phyloP scores from a whole-genome alignment of 2,888 invertebrate species.

The Eucriotettix oculatus region DNA sequence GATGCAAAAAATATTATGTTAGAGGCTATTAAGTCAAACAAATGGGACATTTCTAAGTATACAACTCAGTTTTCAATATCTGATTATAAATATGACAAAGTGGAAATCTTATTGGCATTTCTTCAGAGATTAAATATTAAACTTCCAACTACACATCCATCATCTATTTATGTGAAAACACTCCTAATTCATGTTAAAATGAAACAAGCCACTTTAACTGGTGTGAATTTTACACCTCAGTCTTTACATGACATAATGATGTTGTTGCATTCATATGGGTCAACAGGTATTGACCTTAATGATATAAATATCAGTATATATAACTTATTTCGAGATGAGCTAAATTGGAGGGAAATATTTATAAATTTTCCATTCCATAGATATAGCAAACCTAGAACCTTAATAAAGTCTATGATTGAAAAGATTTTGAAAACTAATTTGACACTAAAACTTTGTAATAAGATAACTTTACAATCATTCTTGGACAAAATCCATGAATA shows the following conservation, averaged over 20 bases:
- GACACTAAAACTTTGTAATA: background rate
- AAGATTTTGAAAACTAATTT: background rate
- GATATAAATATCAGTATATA: background rate
- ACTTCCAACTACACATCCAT: background rate
- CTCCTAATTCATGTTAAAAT: conserved; percentile 1
- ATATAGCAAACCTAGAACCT: background rate
- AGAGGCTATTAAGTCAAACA: background rate
- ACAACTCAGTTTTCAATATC: background rate
- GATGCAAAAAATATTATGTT: background rate
- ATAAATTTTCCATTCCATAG: background rate
- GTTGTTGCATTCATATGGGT: conserved; percentile 1
- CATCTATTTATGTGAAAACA: conserved; percentile 1
- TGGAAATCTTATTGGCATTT: background rate
- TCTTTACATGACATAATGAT: background rate
- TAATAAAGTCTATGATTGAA: background rate
- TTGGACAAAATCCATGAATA: background rate
- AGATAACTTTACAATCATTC: conserved; percentile 1
- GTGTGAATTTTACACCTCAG: background rate
- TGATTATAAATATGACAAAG: background rate
- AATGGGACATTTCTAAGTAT: background rate
- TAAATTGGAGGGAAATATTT: background rate
- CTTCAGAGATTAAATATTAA: background rate
- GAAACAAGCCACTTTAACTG: background rate
- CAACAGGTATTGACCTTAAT: background rate
- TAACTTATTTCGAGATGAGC: background rate